phyloP scores from a whole-genome alignment of 1,140 invertebrate genomes.

The Drosophila nasuta region DNA sequence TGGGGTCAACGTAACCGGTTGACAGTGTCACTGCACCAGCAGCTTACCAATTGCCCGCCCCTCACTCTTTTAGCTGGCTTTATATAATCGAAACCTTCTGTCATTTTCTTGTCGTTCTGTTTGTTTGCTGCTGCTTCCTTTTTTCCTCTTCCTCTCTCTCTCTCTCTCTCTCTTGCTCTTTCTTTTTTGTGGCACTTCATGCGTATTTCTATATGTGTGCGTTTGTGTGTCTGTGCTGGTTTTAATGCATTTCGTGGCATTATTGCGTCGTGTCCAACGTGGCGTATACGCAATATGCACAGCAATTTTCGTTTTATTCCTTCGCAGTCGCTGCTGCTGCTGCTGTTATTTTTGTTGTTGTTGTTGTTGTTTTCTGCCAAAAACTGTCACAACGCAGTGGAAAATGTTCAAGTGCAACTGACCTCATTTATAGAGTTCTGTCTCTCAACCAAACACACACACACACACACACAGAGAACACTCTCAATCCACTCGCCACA shows the following conservation, averaged over 20 bases:
- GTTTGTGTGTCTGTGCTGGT: conserved; percentile 18
- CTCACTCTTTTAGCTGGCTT: conserved; percentile 43
- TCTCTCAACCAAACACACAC: background rate
- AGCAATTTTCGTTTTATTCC: conserved; percentile 53
- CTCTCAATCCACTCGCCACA: background rate
- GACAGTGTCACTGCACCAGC: conserved; percentile 69
- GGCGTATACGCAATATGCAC: conserved; percentile 70
- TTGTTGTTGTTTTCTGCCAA: conserved; percentile 59
- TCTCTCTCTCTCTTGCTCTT: background rate
- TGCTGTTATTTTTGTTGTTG: conserved; percentile 19
- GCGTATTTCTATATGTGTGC: conserved; percentile 19
- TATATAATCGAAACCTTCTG: conserved; percentile 76
- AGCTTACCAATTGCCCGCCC: conserved; percentile 33
- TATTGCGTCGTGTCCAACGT: conserved; percentile 68
- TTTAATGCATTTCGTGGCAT: conserved; percentile 70
- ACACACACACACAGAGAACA: too few species aligned
- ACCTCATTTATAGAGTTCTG: conserved; percentile 61
- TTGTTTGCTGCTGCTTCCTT: conserved; percentile 36
- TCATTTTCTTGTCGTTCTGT: conserved; percentile 70
- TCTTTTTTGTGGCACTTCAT: conserved; percentile 1
- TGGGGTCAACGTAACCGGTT: conserved; percentile 68
- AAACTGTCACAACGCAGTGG: conserved; percentile 68
- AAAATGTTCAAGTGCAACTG: conserved; percentile 54
- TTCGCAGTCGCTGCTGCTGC: conserved; percentile 3
- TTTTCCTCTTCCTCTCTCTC: too few species aligned